phyloP scores from a whole-genome alignment of 2,113 vertebrate species.

The Ifrita kowaldi region DNA sequence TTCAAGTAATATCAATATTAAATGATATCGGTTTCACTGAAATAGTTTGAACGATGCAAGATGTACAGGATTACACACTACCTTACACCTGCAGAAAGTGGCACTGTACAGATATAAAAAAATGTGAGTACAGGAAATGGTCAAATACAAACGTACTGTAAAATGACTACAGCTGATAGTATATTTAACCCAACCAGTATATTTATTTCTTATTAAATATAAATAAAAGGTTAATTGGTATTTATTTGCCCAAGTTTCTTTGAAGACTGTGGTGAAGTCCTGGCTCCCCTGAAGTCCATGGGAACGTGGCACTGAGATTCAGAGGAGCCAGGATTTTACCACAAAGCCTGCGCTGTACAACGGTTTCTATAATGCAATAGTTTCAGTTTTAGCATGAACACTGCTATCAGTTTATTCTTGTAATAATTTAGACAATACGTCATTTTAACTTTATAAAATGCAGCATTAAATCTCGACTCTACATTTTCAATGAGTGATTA shows the following conservation, averaged over 20 bases:
- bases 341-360: background rate
- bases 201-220: slow-evolving; percentile 6
- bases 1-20: slow-evolving; percentile 85
- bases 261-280: slow-evolving; percentile 28
- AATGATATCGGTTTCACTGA: slow-evolving; percentile 74
- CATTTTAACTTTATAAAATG: slow-evolving; percentile 72
- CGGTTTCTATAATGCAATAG: background rate
- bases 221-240: slow-evolving; percentile 54
- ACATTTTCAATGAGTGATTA: slow-evolving; percentile 40
- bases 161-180: slow-evolving; percentile 74
- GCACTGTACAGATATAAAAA: slow-evolving; percentile 81
- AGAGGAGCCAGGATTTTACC: slow-evolving; percentile 13
- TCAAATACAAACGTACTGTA: slow-evolving; percentile 75
- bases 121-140: slow-evolving; percentile 76
- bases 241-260: slow-evolving; percentile 47
- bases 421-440: slow-evolving; percentile 45
- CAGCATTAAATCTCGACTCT: slow-evolving; percentile 69
- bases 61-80: slow-evolving; percentile 74
- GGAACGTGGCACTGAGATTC: background rate
- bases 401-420: slow-evolving; percentile 34
- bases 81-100: slow-evolving; percentile 78
- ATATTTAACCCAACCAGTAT: slow-evolving; percentile 49
- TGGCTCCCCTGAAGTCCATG: background rate
- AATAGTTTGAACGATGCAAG: slow-evolving; percentile 73
- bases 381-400: slow-evolving; percentile 50